A percentile compares a stretch with the other conserved stretches of the same genome.
Conservation (phyloP, 2,113 vertebrate genomes). For the Cacatua alba region DNA sequence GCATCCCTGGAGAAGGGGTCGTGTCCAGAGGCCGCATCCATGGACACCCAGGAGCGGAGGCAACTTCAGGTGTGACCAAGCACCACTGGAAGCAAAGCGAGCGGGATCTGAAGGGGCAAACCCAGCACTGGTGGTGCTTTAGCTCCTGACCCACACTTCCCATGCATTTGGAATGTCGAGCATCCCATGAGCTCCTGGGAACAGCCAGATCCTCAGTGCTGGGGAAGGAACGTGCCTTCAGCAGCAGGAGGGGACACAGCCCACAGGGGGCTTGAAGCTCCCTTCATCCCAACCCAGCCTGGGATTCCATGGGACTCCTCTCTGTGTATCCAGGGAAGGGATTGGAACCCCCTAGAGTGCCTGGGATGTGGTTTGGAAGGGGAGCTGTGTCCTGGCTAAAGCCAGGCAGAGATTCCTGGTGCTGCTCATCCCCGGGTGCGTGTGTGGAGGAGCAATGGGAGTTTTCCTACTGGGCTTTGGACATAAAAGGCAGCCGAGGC, state of each 20-base stretch:
- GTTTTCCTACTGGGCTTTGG: not conserved
- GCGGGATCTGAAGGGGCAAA: not conserved
- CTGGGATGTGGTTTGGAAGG: accelerated
- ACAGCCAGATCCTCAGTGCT: accelerated
- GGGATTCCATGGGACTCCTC: not conserved
- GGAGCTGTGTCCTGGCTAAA: accelerated
- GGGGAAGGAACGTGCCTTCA: not conserved
- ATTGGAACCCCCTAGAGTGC: not conserved
- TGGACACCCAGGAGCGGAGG: not conserved
- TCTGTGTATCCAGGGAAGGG: not conserved
- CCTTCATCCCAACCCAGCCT: not conserved
- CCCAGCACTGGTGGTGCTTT: accelerated
- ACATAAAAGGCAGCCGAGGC: not conserved
- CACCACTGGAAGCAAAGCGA: not conserved
- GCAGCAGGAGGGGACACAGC: not conserved
- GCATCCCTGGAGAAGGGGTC: not conserved
- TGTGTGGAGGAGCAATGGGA: accelerated
- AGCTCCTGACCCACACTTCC: not conserved
- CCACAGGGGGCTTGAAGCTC: not conserved
- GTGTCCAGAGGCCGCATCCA: not conserved
- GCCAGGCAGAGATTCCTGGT: not conserved
- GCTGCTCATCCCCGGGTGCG: accelerated
- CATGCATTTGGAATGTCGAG: accelerated
- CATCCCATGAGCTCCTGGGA: not conserved
- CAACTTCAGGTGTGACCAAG: accelerated